Percentiles rank a stretch among this genome's conserved stretches.
These are phyloP conservation scores for Psix sp. DNA, from an alignment of 1,140 invertebrate genomes.

Conservation along the genomic window DNA sequence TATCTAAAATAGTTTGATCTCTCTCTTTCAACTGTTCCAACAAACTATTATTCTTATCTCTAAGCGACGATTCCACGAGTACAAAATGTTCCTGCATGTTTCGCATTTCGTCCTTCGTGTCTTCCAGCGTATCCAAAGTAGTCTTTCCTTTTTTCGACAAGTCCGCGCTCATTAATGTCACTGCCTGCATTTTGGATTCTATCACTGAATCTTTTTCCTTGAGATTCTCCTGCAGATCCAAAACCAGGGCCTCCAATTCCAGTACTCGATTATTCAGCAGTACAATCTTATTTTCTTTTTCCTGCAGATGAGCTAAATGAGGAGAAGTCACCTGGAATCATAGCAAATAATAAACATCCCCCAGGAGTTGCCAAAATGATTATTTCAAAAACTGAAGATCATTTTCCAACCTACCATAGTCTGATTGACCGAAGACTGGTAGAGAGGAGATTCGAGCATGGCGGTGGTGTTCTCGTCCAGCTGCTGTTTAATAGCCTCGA, in stretches of 20 bases:
- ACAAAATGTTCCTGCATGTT: slow-evolving; percentile 88
- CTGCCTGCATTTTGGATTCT: slow-evolving; percentile 88
- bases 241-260: slow-evolving; percentile 81
- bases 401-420: slow-evolving; percentile 35
- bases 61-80: slow-evolving; percentile 83
- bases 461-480: slow-evolving; percentile 66
- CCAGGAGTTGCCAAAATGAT: neutral
- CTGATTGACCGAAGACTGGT: slow-evolving; percentile 64
- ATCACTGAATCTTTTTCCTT: slow-evolving; percentile 92
- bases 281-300: slow-evolving; percentile 76
- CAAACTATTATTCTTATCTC: slow-evolving; percentile 79
- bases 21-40: slow-evolving; percentile 78
- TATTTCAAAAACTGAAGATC: too few species aligned
- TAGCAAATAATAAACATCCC: neutral
- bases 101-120: slow-evolving; percentile 87
- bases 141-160: slow-evolving; percentile 84
- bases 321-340: slow-evolving; percentile 61
- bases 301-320: slow-evolving; percentile 64
- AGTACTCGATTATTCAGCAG: slow-evolving; percentile 78
- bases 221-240: slow-evolving; percentile 87
- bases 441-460: slow-evolving; percentile 46
- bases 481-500: slow-evolving; percentile 73
- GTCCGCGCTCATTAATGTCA: slow-evolving; percentile 86
- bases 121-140: slow-evolving; percentile 84
- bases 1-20: slow-evolving; percentile 76